A percentile compares a stretch with the other conserved stretches of the same genome.
Conservation (phyloP, 2,797 vertebrate genomes). For the Xiphorhynchus erythropygius region DNA sequence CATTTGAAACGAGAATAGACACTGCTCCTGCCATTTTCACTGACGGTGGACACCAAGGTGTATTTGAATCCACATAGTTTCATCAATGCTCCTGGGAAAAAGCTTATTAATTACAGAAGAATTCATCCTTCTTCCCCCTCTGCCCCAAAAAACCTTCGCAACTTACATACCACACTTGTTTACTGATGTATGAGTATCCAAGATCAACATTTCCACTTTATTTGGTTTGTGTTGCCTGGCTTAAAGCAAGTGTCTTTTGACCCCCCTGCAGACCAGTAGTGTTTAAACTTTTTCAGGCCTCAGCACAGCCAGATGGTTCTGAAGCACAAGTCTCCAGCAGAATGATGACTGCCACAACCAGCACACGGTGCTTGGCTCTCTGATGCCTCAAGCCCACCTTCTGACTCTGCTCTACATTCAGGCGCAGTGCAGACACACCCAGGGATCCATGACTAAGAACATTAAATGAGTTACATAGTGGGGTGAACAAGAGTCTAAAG, state of each 20-base stretch:
- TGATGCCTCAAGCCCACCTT: neutral
- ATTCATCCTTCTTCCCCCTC: neutral
- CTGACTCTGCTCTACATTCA: conserved; percentile 1
- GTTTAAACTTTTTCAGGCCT: neutral
- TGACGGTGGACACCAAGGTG: neutral
- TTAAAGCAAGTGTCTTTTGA: neutral
- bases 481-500: neutral
- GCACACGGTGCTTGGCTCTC: neutral
- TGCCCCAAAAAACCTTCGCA: neutral
- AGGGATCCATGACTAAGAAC: neutral
- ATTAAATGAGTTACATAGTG: neutral
- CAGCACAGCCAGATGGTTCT: neutral
- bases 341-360: neutral
- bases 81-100: neutral
- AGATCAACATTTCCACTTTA: neutral
- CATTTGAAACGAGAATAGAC: neutral
- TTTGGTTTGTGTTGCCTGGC: neutral
- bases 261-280: neutral
- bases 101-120: neutral
- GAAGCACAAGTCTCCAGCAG: neutral
- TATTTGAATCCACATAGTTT: neutral
- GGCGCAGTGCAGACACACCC: neutral
- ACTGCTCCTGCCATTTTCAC: neutral
- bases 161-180: neutral
- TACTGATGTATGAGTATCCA: neutral